A percentile compares a stretch with the other conserved stretches of the same genome.
These are phyloP conservation scores for Falco naumanni DNA, from an alignment of 2,797 vertebrate genomes.

Conservation along the genomic window DNA sequence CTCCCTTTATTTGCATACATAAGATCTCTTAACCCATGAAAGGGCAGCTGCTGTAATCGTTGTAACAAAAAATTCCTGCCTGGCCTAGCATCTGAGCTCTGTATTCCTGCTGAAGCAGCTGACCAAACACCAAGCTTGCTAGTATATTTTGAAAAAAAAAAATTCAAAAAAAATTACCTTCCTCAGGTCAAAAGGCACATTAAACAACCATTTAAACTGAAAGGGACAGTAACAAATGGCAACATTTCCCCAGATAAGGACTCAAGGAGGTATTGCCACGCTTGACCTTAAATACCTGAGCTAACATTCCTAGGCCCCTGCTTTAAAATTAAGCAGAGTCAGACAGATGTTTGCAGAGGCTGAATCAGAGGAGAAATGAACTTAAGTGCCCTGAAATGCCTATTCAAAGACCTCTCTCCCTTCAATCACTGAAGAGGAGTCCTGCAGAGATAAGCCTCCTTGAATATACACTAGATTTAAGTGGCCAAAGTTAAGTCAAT, in stretches of 20 bases:
- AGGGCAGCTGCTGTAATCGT: not conserved
- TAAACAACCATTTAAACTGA: not conserved
- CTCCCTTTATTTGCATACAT: not conserved
- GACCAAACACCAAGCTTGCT: not conserved
- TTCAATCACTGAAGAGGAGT: not conserved
- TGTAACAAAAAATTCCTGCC: not conserved
- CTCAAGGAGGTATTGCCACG: not conserved
- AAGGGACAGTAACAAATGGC: not conserved
- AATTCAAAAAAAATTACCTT: not conserved
- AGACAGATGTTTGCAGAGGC: not conserved
- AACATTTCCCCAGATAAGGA: not conserved
- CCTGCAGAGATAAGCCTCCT: slow-evolving; percentile 10
- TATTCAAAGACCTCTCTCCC: not conserved
- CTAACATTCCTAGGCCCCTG: not conserved
- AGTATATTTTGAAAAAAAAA: not conserved
- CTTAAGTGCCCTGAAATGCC: not conserved
- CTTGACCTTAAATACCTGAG: slow-evolving; percentile 19
- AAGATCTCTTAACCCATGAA: not conserved
- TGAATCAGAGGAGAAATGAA: not conserved
- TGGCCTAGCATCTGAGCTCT: not conserved
- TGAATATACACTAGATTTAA: not conserved
- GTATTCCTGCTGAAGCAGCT: not conserved
- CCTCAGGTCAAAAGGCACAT: not conserved
- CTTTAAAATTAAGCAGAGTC: not conserved
- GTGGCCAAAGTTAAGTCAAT: not conserved